phyloP scores from a whole-genome alignment of 2,888 invertebrate species.

The Hypercompe scribonia region DNA sequence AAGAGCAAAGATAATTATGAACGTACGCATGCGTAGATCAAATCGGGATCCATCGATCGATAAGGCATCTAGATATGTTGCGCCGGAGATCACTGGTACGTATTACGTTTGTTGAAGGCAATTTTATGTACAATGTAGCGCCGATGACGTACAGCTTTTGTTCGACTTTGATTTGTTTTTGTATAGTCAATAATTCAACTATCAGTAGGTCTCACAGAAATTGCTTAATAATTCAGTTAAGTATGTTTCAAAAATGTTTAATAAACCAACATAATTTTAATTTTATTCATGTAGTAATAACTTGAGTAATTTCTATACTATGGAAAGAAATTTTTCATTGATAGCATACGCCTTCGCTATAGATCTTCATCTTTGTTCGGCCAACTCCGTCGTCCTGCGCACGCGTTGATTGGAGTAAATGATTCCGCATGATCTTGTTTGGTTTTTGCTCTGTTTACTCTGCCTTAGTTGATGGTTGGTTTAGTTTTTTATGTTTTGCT shows the following conservation, averaged over 20 bases:
- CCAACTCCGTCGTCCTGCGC: conserved; percentile 58
- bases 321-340: conserved; percentile 35
- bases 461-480: conserved; percentile 69
- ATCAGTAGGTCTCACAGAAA: conserved; percentile 13
- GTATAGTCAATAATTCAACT: conserved; percentile 31
- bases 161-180: conserved; percentile 46
- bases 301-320: conserved; percentile 26
- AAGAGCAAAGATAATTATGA: conserved; percentile 84
- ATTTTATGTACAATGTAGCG: conserved; percentile 64
- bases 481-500: conserved; percentile 63
- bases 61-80: conserved; percentile 80
- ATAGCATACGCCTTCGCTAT: conserved; percentile 44
- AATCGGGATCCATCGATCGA: conserved; percentile 83
- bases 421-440: conserved; percentile 83
- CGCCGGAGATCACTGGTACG: conserved; percentile 65
- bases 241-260: not conserved
- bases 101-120: conserved; percentile 68
- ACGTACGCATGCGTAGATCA: conserved; percentile 84
- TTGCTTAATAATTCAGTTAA: not conserved
- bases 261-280: not conserved
- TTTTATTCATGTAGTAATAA: conserved; percentile 6
- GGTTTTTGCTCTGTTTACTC: conserved; percentile 79
- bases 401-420: conserved; percentile 80
- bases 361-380: conserved; percentile 67
- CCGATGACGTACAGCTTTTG: conserved; percentile 49